Conservation (phyloP, 2,797 vertebrate species). For the Diplodus puntazzo region DNA sequence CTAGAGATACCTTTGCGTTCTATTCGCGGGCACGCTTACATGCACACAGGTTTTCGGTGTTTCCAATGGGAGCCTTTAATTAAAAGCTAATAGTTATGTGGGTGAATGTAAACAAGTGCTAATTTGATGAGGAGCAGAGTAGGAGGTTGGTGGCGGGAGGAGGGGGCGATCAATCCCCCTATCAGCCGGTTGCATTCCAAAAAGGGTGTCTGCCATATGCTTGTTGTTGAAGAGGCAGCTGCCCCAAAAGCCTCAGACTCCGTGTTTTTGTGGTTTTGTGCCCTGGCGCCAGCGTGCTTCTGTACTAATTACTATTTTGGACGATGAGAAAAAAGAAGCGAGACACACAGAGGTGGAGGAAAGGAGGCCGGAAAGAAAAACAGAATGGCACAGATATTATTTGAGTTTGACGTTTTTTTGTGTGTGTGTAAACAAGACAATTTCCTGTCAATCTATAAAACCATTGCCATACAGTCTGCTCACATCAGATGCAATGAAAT, state of each 20-base stretch:
- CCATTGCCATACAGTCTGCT: background rate
- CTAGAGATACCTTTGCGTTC: background rate
- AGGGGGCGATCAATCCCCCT: conserved; percentile 42
- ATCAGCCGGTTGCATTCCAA: conserved; percentile 56
- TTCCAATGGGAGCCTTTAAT: conserved; percentile 25
- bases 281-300: conserved; percentile 59
- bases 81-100: conserved; percentile 30
- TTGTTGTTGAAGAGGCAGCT: conserved; percentile 63
- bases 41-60: background rate
- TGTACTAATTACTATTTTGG: conserved; percentile 75
- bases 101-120: conserved; percentile 49
- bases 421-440: background rate
- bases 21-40: background rate
- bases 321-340: conserved; percentile 40
- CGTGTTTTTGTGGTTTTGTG: conserved; percentile 60
- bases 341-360: conserved; percentile 3
- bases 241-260: conserved; percentile 64
- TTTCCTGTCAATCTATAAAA: background rate
- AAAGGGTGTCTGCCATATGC: conserved; percentile 68
- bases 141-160: background rate
- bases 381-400: background rate
- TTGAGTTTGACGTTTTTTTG: background rate
- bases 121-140: conserved; percentile 46
- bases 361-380: background rate
- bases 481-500: background rate